These are phyloP conservation scores for Cyclura pinguis DNA, from an alignment of 2,797 vertebrate species.

Conservation along the genomic window DNA sequence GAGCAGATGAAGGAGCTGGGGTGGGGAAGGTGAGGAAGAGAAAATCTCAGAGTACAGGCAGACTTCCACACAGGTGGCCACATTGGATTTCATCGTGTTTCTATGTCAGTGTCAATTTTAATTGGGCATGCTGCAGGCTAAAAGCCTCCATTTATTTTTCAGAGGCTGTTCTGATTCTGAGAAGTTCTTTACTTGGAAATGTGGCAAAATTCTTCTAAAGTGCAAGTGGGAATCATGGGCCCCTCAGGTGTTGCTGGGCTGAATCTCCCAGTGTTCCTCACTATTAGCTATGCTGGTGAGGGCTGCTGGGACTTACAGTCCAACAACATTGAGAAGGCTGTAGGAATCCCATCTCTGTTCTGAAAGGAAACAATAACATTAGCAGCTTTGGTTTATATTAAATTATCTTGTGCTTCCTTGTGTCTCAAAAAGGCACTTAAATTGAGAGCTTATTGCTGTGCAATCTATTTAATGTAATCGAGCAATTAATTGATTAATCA, in stretches of 20 bases:
- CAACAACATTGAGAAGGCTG: no score
- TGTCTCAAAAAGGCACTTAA: not conserved
- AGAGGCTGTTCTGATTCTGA: not conserved
- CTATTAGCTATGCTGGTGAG: no score
- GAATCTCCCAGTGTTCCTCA: no score
- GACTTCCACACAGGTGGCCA: not conserved
- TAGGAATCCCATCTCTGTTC: not conserved
- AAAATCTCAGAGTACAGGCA: not conserved
- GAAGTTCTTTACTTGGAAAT: not conserved
- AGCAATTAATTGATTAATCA: conserved; percentile 18
- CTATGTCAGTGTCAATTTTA: not conserved
- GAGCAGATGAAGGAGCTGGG: not conserved
- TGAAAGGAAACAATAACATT: not conserved
- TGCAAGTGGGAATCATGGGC: no score
- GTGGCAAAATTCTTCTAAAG: not conserved
- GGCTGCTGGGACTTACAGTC: no score
- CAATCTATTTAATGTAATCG: not conserved
- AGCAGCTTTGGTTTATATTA: conserved; percentile 11
- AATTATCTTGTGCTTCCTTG: not conserved
- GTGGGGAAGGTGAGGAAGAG: not conserved
- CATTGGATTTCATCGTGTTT: not conserved
- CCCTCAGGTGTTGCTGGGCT: no score
- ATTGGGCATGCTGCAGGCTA: not conserved
- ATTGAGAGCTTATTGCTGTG: not conserved
- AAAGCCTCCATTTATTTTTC: not conserved